Conservation (phyloP, 2,113 vertebrate genomes). For the Lepisosteus osseus region DNA sequence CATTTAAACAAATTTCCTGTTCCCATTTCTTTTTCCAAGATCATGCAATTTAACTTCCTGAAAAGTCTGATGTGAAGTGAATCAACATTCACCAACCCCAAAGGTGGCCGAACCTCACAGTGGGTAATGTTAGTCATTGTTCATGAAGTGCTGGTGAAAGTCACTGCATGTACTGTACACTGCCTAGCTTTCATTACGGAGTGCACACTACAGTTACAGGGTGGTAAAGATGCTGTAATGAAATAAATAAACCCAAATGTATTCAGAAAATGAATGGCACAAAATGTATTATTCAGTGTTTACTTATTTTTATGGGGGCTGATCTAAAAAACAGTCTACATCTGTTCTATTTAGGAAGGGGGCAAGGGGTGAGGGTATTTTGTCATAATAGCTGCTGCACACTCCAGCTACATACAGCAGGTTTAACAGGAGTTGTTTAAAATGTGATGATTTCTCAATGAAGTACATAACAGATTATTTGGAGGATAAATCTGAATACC, state of each 20-base stretch:
- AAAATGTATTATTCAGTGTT: not conserved
- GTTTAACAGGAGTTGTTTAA: no score
- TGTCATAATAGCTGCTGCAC: no score
- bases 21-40: slow-evolving; percentile 28
- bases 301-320: no score
- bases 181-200: not conserved
- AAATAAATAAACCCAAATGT: not conserved
- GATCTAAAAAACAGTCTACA: no score
- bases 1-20: not conserved
- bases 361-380: no score
- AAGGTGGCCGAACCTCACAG: not conserved
- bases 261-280: not conserved
- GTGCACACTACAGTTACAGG: not conserved
- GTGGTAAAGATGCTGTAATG: not conserved
- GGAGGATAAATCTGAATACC: no score
- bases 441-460: no score
- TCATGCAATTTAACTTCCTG: slow-evolving; percentile 23
- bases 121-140: slow-evolving; percentile 6
- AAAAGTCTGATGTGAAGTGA: slow-evolving; percentile 1
- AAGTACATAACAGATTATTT: no score
- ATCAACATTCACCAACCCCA: not conserved
- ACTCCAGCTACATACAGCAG: no score
- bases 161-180: no score
- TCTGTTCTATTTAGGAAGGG: no score
- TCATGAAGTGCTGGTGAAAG: no score